Evolutionary conservation across 2,888 invertebrate genomes (phyloP).

Genomic region (Hemithea aestivaria): DNA sequence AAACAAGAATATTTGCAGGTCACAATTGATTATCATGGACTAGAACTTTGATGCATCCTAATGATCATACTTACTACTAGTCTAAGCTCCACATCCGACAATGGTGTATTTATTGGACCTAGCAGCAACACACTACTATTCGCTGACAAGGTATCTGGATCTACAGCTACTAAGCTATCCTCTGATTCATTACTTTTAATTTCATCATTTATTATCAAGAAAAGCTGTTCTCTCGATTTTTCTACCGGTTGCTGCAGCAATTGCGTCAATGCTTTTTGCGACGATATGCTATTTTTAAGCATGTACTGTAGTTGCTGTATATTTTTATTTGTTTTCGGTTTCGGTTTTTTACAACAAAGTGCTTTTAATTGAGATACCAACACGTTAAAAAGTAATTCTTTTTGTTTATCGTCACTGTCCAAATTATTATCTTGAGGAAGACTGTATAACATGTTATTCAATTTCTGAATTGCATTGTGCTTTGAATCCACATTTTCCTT

Average conservation of each 20-base stretch:
- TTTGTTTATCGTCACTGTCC: conserved; percentile 48
- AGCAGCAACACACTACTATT: conserved; percentile 65
- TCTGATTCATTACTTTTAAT: conserved; percentile 54
- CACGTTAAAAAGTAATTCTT: conserved; percentile 61
- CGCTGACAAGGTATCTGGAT: conserved; percentile 60
- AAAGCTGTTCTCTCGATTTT: conserved; percentile 52
- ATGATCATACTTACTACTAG: conserved; percentile 57
- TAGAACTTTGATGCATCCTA: too few relatives aligned
- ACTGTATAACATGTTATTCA: conserved; percentile 52
- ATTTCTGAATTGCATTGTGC: conserved; percentile 51
- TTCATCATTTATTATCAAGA: conserved; percentile 67
- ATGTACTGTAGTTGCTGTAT: conserved; percentile 31
- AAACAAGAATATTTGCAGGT: conserved; percentile 27
- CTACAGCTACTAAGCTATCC: conserved; percentile 58
- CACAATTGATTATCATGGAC: background rate
- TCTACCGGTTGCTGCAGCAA: conserved; percentile 13
- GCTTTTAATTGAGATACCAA: conserved; percentile 62
- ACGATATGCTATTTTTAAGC: conserved; percentile 30
- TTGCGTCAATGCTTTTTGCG: conserved; percentile 14
- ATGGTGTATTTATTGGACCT: conserved; percentile 59
- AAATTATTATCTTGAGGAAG: conserved; percentile 33
- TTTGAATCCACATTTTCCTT: conserved; percentile 40
- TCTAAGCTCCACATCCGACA: conserved; percentile 55
- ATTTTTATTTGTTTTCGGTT: conserved; percentile 26
- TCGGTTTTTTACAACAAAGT: conserved; percentile 58